Conservation (phyloP, 2,888 invertebrate species). For the Machimus rusticus region DNA sequence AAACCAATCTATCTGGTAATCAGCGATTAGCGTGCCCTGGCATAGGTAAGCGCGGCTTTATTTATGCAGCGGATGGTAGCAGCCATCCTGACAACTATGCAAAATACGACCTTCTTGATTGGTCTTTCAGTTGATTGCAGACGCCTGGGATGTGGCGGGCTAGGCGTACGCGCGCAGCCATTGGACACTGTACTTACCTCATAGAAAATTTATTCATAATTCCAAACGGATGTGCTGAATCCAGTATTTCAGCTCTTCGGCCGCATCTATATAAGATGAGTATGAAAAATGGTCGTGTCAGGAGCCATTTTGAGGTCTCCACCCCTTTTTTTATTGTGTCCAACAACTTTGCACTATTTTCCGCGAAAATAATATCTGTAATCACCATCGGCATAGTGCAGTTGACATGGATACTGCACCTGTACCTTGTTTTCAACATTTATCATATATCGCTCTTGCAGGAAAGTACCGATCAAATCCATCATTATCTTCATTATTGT, state of each 20-base stretch:
- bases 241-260: background rate
- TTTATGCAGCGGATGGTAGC: constrained; percentile 28
- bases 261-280: background rate
- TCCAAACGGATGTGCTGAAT: constrained; percentile 17
- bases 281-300: constrained; percentile 42
- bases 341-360: constrained; percentile 20
- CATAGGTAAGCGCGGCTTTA: background rate
- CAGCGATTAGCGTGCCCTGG: constrained; percentile 16
- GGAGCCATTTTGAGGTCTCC: constrained; percentile 35
- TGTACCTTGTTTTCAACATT: constrained; percentile 21
- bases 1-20: constrained; percentile 38
- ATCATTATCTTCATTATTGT: constrained; percentile 40
- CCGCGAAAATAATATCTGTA: constrained; percentile 22
- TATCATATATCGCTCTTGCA: constrained; percentile 23
- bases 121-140: background rate
- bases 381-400: background rate
- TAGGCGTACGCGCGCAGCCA: constrained; percentile 29
- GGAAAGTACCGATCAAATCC: constrained; percentile 12
- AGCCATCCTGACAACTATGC: constrained; percentile 32
- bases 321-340: background rate
- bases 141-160: background rate
- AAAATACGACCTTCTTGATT: constrained; percentile 38
- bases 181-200: constrained; percentile 29
- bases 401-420: constrained; percentile 26
- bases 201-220: constrained; percentile 39